Evolutionary conservation across 2,888 invertebrate species (phyloP).

Genomic region (Eurytoma californica): DNA sequence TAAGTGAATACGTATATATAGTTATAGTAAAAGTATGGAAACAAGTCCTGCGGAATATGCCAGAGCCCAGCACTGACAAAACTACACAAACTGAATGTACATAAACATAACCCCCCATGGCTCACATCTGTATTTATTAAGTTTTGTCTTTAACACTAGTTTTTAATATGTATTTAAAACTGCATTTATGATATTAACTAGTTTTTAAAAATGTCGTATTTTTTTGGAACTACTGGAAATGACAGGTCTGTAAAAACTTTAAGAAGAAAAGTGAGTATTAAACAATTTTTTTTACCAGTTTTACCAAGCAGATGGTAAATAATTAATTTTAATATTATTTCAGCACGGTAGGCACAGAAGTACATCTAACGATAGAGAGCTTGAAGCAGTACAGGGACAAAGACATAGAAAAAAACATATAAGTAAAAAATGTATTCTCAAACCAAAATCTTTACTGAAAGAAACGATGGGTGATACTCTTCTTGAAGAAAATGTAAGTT

Average conservation of each 20-base stretch:
- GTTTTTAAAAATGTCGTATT: constrained; percentile 36
- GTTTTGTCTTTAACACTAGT: neutral
- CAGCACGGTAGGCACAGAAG: constrained; percentile 61
- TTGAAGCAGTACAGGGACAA: constrained; percentile 60
- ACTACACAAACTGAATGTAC: too few species aligned
- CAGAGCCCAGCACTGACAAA: too few species aligned
- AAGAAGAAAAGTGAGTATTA: constrained; percentile 12
- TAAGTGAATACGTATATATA: too few species aligned
- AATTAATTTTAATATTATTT: neutral
- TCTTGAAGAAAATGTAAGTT: constrained; percentile 52
- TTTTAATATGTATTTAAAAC: too few species aligned
- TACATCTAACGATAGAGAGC: constrained; percentile 28
- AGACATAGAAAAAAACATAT: constrained; percentile 62
- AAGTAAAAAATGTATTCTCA: constrained; percentile 56
- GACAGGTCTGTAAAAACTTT: constrained; percentile 2
- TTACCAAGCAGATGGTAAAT: neutral
- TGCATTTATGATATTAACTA: too few species aligned
- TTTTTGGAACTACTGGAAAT: constrained; percentile 16
- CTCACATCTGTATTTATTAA: neutral
- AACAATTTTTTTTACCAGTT: too few species aligned
- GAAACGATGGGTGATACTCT: constrained; percentile 35
- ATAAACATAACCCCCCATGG: too few species aligned
- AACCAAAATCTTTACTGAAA: constrained; percentile 53
- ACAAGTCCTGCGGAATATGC: too few species aligned
- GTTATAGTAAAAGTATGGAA: too few species aligned